Evolutionary conservation across 2,888 invertebrate species (phyloP), one percentile per base, ranked within the genome.

Genomic region (Oscheius myriophilus): DNA sequence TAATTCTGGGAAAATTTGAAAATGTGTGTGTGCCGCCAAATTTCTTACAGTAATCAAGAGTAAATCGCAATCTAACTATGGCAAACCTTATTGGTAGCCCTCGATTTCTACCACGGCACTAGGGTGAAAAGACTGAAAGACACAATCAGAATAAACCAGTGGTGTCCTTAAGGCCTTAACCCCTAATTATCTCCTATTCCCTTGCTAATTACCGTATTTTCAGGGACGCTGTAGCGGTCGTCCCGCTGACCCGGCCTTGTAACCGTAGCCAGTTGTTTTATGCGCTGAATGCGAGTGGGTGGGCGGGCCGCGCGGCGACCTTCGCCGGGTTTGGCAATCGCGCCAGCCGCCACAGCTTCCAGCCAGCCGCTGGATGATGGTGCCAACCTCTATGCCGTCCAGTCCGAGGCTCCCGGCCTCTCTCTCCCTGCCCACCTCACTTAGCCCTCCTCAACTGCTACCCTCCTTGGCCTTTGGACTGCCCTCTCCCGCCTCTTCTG

Each of bases 281-380:
- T 52, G 63, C 46, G 51, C 49, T 55, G 66, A 66, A 66, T 57
- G 55, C 33, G 55, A 54, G 26, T 26, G 46, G 62, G 51, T 49
- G 42, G 64, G 52, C 33, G 66, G 45, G 61, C 7, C 49, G 33
- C 33, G 33, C 33, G 33, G 33, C 33, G 33, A 33, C 33, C 33
- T 33, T 33, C 33, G 33, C 33, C 33, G 33, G 33, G 33, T 33
- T 33, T 33, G 26, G 54, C 65, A 54, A 39, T 66, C 66, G 66
- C 66, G 57, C 66, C 66, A 66, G 66, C 66, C 66, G 55, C 66
- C 42, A 45, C 66, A 51, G n/a, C n/a, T 55, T 21, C 55, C 55
- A n/a, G 26, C 26, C 18, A 26, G 23, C 39, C n/a, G 46, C 46
- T 46, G 46, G 16, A 25, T 53, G 25, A 65, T 51, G 55, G 55